phyloP scores from a whole-genome alignment of 2,113 vertebrate species.

The Zosterops hypoxanthus region DNA sequence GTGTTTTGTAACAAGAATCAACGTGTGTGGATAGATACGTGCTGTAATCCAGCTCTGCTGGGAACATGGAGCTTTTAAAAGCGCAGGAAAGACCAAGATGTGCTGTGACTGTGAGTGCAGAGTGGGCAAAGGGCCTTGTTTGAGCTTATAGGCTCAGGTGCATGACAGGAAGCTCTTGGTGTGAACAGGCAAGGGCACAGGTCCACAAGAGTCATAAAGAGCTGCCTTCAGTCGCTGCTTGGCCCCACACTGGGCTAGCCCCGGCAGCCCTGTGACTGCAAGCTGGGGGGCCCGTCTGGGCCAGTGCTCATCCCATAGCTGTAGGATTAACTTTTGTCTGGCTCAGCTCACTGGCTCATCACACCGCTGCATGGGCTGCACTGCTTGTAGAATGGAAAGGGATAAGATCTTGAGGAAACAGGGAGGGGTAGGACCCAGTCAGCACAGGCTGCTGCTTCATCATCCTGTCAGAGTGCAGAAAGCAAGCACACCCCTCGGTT shows the following conservation, averaged over 20 bases:
- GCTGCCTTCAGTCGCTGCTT: rapidly evolving
- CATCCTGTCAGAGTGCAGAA: background rate
- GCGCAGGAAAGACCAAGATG: background rate
- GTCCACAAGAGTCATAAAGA: rapidly evolving
- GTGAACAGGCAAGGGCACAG: rapidly evolving
- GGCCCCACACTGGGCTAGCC: background rate
- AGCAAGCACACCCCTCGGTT: background rate
- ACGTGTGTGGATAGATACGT: rapidly evolving
- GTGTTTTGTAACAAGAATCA: background rate
- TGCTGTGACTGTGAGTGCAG: background rate
- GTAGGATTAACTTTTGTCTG: background rate
- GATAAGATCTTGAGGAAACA: background rate
- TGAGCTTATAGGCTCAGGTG: background rate
- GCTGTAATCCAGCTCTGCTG: background rate
- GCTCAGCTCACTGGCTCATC: background rate
- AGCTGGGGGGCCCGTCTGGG: background rate
- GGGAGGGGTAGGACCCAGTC: background rate
- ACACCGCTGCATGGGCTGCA: background rate
- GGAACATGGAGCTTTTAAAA: background rate
- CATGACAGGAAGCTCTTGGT: rapidly evolving
- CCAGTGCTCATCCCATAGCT: background rate
- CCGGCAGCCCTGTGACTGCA: rapidly evolving
- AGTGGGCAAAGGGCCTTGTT: background rate
- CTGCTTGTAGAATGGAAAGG: background rate
- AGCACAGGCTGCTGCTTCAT: background rate